Conservation (phyloP, 2,888 invertebrate genomes). For the Drosophila recens region DNA sequence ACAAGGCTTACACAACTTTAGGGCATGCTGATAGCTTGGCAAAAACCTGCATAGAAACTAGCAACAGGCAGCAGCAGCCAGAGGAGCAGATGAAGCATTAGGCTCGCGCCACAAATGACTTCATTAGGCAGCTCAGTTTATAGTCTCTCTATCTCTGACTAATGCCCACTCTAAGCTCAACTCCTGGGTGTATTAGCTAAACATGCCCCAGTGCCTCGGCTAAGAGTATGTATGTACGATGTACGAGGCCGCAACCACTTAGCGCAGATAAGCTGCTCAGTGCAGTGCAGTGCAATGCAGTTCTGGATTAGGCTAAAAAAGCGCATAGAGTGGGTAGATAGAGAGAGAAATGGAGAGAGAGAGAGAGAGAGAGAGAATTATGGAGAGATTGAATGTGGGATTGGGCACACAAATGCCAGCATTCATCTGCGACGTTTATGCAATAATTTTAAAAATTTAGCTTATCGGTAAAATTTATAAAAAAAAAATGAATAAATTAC, state of each 20-base stretch:
- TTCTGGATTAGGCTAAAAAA: constrained; percentile 33
- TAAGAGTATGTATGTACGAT: constrained; percentile 21
- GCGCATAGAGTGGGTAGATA: neutral
- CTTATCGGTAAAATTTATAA: too few relatives aligned
- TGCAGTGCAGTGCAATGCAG: constrained; percentile 18
- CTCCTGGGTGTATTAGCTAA: constrained; percentile 62
- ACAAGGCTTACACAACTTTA: constrained; percentile 11
- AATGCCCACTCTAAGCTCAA: neutral
- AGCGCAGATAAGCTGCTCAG: constrained; percentile 68
- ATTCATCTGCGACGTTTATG: constrained; percentile 42
- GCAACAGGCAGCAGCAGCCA: constrained; percentile 1
- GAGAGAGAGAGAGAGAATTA: neutral
- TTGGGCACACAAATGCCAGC: constrained; percentile 58
- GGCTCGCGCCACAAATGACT: constrained; percentile 65
- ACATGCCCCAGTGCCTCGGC: constrained; percentile 45
- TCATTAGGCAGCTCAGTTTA: constrained; percentile 58
- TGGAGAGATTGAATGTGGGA: neutral
- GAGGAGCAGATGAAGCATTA: constrained; percentile 19
- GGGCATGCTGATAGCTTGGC: constrained; percentile 6
- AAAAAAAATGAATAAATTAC: too few relatives aligned
- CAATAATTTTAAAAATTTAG: too few relatives aligned
- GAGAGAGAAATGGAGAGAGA: neutral
- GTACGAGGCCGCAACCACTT: constrained; percentile 59
- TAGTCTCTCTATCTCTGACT: neutral
- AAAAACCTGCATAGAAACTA: constrained; percentile 5